Evolutionary conservation across 2,888 invertebrate genomes (phyloP).

Genomic region (Willowsia nigromaculata): DNA sequence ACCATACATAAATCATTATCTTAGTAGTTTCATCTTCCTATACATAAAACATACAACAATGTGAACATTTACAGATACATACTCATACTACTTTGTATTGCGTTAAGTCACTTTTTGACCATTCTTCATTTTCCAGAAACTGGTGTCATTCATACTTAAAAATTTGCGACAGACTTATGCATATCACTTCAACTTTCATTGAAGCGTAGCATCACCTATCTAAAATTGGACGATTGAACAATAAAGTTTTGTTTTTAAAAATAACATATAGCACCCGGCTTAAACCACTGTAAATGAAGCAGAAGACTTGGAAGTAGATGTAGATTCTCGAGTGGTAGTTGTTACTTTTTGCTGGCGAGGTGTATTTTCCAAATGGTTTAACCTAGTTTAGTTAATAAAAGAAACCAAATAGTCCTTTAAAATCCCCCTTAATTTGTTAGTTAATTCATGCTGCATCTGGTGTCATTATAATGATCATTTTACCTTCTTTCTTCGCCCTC

Average conservation of each 20-base stretch:
- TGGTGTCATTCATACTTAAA: background rate
- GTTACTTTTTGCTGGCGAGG: slow-evolving; percentile 64
- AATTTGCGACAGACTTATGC: slow-evolving; percentile 14
- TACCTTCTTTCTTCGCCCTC: slow-evolving; percentile 76
- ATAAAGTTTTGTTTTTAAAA: background rate
- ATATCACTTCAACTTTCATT: slow-evolving; percentile 50
- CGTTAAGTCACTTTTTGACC: background rate
- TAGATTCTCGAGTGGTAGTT: slow-evolving; percentile 66
- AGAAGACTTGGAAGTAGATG: slow-evolving; percentile 64
- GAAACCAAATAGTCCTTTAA: too few relatives aligned
- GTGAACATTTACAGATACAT: slow-evolving; percentile 27
- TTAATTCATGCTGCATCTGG: background rate
- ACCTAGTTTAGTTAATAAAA: background rate
- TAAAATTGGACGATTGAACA: background rate
- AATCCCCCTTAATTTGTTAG: background rate
- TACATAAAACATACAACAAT: slow-evolving; percentile 1
- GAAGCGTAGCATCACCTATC: slow-evolving; percentile 47
- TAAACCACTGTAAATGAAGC: slow-evolving; percentile 70
- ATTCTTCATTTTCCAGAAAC: background rate
- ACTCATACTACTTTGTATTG: too few relatives aligned
- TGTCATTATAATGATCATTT: background rate
- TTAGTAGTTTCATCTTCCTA: background rate
- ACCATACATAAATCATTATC: background rate
- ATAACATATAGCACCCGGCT: background rate
- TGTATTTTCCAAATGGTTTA: slow-evolving; percentile 44